Evolutionary conservation across 2,797 vertebrate genomes (phyloP).

Genomic region (Platalea minor): DNA sequence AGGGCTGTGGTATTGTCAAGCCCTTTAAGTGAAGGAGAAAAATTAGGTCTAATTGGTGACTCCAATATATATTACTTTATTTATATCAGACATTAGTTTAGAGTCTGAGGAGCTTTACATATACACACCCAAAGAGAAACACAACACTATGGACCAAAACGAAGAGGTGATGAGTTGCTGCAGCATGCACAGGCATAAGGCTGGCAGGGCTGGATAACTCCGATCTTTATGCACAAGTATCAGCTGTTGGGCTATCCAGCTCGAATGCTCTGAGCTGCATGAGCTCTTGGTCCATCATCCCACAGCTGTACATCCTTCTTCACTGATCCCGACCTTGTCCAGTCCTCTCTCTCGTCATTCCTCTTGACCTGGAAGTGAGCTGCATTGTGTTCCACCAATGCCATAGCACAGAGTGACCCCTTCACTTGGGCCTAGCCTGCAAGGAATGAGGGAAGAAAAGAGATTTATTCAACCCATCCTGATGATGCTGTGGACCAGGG

Average conservation of each 20-base stretch:
- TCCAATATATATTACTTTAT: not conserved
- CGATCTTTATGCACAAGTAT: not conserved
- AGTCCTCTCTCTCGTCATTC: not conserved
- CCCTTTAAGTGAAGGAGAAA: not conserved
- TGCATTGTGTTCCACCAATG: rapidly evolving
- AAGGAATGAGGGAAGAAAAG: not conserved
- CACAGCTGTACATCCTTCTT: not conserved
- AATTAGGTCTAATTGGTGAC: not conserved
- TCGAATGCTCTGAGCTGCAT: not conserved
- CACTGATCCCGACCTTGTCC: not conserved
- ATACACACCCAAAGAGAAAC: not conserved
- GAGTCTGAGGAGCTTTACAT: not conserved
- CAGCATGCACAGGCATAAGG: not conserved
- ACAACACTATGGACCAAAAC: not conserved
- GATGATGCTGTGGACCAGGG: not conserved
- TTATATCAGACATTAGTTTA: not conserved
- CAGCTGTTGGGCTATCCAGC: not conserved
- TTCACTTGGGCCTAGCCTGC: not conserved
- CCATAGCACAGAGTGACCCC: rapidly evolving
- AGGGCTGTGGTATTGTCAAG: not conserved
- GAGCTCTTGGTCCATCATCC: not conserved
- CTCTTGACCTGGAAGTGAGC: not conserved
- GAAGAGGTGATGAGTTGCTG: not conserved
- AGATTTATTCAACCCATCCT: not conserved
- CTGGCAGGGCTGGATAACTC: not conserved